Conservation (phyloP, 2,797 vertebrate species). For the Psittacula derbiana region DNA sequence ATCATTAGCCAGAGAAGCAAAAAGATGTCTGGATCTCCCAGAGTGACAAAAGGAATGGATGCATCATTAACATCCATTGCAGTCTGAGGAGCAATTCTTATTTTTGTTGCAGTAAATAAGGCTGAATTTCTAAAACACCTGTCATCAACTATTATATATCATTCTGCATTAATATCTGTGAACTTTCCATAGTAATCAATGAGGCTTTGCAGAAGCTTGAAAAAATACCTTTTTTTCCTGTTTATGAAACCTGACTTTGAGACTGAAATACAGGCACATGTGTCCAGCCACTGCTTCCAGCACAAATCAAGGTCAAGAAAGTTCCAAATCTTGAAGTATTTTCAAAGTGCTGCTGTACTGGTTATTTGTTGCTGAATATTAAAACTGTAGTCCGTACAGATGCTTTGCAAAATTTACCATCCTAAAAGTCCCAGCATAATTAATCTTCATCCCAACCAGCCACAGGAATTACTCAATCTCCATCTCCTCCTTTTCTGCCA, state of each 20-base stretch:
- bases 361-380: not conserved
- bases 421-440: not conserved
- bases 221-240: not conserved
- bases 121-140: not conserved
- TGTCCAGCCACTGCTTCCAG: not conserved
- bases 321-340: not conserved
- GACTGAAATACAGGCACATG: not conserved
- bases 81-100: not conserved
- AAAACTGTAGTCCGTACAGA: not conserved
- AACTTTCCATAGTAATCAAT: not conserved
- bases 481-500: not conserved
- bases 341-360: not conserved
- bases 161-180: not conserved
- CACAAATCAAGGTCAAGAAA: not conserved
- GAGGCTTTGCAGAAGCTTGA: not conserved
- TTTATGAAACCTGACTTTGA: not conserved
- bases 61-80: not conserved
- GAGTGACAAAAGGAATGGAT: not conserved
- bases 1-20: not conserved
- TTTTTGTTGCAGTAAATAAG: not conserved
- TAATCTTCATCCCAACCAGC: not conserved
- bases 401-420: not conserved
- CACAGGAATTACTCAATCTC: not conserved
- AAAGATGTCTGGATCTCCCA: not conserved
- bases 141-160: not conserved